Percentiles rank a stretch among this genome's conserved stretches.
phyloP scores from a whole-genome alignment of 2,797 vertebrate species.

The Coccyzus lansbergi region DNA sequence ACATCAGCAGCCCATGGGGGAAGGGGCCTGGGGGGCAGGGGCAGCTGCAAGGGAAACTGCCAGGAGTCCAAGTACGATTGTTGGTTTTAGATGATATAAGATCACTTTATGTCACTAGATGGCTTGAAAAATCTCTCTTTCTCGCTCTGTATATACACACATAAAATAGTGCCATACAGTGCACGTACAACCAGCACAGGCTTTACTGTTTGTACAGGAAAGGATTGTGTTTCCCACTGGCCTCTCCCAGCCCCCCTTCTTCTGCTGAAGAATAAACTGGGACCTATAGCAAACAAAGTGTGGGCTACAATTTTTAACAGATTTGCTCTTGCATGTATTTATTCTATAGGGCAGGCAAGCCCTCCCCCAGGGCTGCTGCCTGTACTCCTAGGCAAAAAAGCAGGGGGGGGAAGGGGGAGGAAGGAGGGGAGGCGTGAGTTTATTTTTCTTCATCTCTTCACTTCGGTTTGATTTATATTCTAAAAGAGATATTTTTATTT shows the following conservation, averaged over 20 bases:
- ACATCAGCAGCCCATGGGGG: background rate
- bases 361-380: background rate
- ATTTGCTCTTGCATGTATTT: slow-evolving; percentile 44
- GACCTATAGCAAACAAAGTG: slow-evolving; percentile 39
- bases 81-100: slow-evolving; percentile 76
- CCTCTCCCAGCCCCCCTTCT: slow-evolving; percentile 44
- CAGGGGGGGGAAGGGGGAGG: background rate
- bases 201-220: slow-evolving; percentile 51
- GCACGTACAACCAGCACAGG: background rate
- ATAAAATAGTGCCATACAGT: slow-evolving; percentile 61
- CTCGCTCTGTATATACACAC: background rate
- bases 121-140: slow-evolving; percentile 58
- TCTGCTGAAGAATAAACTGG: slow-evolving; percentile 60
- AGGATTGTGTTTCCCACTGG: slow-evolving; percentile 33
- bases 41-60: slow-evolving; percentile 47
- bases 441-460: slow-evolving; percentile 40
- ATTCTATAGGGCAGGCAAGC: background rate
- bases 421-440: background rate
- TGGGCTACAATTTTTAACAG: slow-evolving; percentile 21
- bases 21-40: slow-evolving; percentile 6
- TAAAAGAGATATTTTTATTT: slow-evolving; percentile 63
- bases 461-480: slow-evolving; percentile 56
- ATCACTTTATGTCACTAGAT: slow-evolving; percentile 62
- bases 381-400: background rate
- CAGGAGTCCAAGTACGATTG: slow-evolving; percentile 61